Base-by-base conservation (phyloP, 2,888 invertebrate species). In the Dolichopus griseipennis region DNA sequence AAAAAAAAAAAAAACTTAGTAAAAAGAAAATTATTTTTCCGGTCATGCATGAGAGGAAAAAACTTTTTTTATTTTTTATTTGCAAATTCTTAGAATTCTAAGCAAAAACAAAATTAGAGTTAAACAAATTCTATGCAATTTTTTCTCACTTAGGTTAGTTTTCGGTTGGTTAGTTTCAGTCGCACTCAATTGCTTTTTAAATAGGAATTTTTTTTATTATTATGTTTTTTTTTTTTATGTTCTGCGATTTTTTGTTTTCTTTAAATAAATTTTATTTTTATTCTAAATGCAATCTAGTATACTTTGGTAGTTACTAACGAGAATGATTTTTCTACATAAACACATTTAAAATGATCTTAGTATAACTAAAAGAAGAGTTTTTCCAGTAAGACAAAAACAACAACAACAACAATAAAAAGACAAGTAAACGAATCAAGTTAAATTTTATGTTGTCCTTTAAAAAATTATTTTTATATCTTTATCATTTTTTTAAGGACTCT, bases 121-220 rank as follows among this genome's bases (percentile, higher is more conserved):
- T 6, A 52, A 52, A 52, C 9, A 27, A 27, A 27, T 27, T 37
- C 37, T 18, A 52, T 18, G 1, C 5, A n/a, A 18, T 52, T 52
- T 52, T 52, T 52, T 52, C 52, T 52, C 52, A 52, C 52, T 52
- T n/a, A 37, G 52, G 52, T 52, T 52, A 52, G 52, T 52, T 52
- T 52, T n/a, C 15, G 52, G 52, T 52, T n/a, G 52, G 52, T 18
- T 52, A 52, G n/a, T 52, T 52, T 52, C 52, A 52, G 52, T 52
- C n/a, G 52, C 52, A 52, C 52, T 52, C 52, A 52, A 52, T 52
- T 52, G 52, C 18, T 52, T 52, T n/a, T 52, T 18, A 18, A 52
- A n/a, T 2, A 52, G 18, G 52, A 52, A 52, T 52, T 18, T 52
- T n/a, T 18, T 52, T 18, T 18, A 18, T n/a, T n/a, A n/a, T n/a